Evolutionary conservation across 30 jellyfish, hydroid and myxozoan species (phyloP), one percentile per base, ranked within the genome.

Genomic region (Aurelia coerulea): DNA sequence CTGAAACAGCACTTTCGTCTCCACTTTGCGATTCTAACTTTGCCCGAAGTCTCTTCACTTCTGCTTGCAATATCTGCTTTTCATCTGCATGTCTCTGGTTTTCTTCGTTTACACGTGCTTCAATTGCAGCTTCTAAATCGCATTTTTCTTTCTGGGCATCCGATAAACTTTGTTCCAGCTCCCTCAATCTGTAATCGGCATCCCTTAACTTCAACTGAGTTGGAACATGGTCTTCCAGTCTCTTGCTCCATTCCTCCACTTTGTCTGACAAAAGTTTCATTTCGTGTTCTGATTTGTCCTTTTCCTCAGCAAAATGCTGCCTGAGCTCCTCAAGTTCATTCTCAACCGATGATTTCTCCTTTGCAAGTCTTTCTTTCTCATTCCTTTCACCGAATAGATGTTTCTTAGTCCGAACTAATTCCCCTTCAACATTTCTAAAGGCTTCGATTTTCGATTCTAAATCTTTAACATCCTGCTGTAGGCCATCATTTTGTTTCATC

Each of bases 241-340:
- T 70, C 50, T 51, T 52, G 14, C 66, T 23, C 72, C 74, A 51
- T 0, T 50, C 81, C 13, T 41, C 73, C n/a, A 51, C 42, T 56
- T 84, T 84, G 1, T 73, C 89, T 35, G 66, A 84, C 65, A 78
- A 42, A 17, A 8, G 80, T 59, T 78, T 63, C 49, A 80, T 37
- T 19, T 79, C 84, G 5, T 68, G 37, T 52, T 62, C 23, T 15
- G 68, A 65, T 33, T 51, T 46, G 2, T 79, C 83, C 58, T 66
- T 74, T 8, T 31, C 87, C 12, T 33, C 70, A 3, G 13, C 29
- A 13, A 68, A 75, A 5, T 63, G 88, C 1, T 34, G 50, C 41
- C 14, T 49, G 31, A 78, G 32, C 9, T 54, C 68, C 2, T 70
- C 87, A 5, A 88, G 64, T 60, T 79, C 91, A 1, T 72, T 72